Evolutionary conservation across 1,140 invertebrate genomes (phyloP), one percentile per base, ranked within the genome.

Genomic region (Coenobita brevimanus): DNA sequence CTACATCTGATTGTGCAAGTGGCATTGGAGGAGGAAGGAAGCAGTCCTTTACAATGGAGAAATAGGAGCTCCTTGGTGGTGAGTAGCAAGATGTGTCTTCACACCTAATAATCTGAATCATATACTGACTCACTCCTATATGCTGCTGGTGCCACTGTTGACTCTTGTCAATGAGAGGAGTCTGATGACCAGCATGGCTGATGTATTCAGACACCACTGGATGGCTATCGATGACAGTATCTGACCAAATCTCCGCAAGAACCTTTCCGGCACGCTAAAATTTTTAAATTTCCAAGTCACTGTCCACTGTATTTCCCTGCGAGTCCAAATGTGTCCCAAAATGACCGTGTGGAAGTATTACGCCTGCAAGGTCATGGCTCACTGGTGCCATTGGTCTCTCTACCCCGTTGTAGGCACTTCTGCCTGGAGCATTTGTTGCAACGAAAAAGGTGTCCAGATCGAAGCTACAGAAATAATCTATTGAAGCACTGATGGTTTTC

Each of bases 361-460:
- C n/a, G 69, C 92, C 92, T 76, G 92, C 57, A 54, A 93, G 90
- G 89, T 92, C 91, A 50, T 88, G 88, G 88, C 91, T 92, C 38
- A 93, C 88, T 36, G 93, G 92, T 64, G 92, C 93, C 92, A 93
- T 92, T 82, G 91, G 69, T 83, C 92, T 50, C 82, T 92, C 91
- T 13, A 92, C 92, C 36, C 83, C 83, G 82, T 92, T 92, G 90
- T 90, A 93, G 8, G 93, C 92, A 71, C 91, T 91, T 36, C 91
- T 82, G n/a, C 92, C 92, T 62, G 92, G 92, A 57, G 93, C 92
- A 92, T 93, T 92, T 3, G 92, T 92, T 24, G 91, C 91, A 69
- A 93, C 91, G 89, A 92, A 93, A 91, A 69, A 69, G 13, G 1
- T 2, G 64, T 69, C 64, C 24, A 69, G 64, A 69, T 69, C 4